These are phyloP conservation scores for Lucifuga dentata DNA, from an alignment of 2,113 vertebrate species.

Conservation along the genomic window DNA sequence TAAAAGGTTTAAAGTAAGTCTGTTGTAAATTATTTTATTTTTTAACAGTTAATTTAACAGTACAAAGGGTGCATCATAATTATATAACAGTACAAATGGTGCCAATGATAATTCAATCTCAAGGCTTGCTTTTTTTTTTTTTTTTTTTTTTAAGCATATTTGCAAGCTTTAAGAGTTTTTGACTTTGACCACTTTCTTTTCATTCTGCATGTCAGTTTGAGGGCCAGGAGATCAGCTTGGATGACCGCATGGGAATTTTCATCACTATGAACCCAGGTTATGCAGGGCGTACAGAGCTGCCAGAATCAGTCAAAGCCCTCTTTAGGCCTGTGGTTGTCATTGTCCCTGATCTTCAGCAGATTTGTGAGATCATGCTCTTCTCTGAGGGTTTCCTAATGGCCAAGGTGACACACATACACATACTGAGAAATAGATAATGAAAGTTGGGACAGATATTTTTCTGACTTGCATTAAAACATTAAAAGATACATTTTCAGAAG, in stretches of 20 bases:
- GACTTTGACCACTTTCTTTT: neutral
- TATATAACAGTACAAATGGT: no score
- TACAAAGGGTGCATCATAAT: no score
- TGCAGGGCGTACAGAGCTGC: conserved; percentile 94
- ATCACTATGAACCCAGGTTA: conserved; percentile 99
- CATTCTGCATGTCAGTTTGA: conserved; percentile 86
- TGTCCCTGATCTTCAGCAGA: conserved; percentile 95
- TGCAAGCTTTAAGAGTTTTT: no score
- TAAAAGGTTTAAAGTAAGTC: conserved; percentile 89
- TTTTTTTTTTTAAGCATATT: no score
- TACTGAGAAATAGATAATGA: neutral
- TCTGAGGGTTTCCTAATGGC: conserved; percentile 95
- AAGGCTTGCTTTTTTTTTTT: neutral
- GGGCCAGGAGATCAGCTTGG: conserved; percentile 92
- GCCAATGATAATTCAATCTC: no score
- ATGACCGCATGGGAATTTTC: conserved; percentile 93
- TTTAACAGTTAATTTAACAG: no score
- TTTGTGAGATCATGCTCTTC: conserved; percentile 99
- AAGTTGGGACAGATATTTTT: no score
- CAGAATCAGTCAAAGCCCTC: conserved; percentile 96
- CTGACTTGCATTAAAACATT: no score
- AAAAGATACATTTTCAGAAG: no score
- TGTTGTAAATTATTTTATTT: no score
- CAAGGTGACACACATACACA: conserved; percentile 82
- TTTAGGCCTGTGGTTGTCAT: conserved; percentile 97